Base-by-base conservation (phyloP, 2,113 vertebrate genomes). In the Cynopterus brachyotis region DNA sequence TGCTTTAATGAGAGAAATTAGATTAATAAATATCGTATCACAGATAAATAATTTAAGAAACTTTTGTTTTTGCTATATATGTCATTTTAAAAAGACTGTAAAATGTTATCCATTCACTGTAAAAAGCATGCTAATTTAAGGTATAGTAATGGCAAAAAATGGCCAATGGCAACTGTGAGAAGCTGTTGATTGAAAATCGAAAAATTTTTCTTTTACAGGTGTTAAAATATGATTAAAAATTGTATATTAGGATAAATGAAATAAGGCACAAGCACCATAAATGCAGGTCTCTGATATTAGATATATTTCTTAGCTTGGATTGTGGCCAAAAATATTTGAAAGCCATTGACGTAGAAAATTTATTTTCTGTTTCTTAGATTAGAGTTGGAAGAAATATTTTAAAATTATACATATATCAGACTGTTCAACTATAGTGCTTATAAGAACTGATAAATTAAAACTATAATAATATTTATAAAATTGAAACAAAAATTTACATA, bases 211-310 rank as follows among this genome's bases (percentile, higher is more conserved):
- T 92, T 95, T 75, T 30, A 35, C 28, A 69, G 26, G 69, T 73
- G 26, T 62, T 90, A 87, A 92, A 85, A 42, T 95, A 67, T 50
- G 26, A 81, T 42, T 84, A 47, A 90, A 91, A 86, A 15, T 40
- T 75, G 3, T 60, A 1, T 81, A 35, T 72, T 79, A 91, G 7
- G 35, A 76, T 85, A 13, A 75, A 80, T 91, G 4, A 85, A 87
- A 42, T 76, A 90, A 81, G 28, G 2, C 2, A 12, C 60, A 28
- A 12, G 42, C 3, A 55, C 50, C 15, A 81, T 35, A 62, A 76
- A 78, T 45, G 37, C 5, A 55, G 11, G 16, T 70, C 32, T 93
- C 16, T 87, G 10, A 53, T 55, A 87, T 67, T 55, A 37, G 64
- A 88, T 67, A 59, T 72, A 85, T 86, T 82, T 82, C 50, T 81